Evolutionary conservation across 2,797 vertebrate species (phyloP), one percentile per base, ranked within the genome.

Genomic region (Bradypodion pumilum): DNA sequence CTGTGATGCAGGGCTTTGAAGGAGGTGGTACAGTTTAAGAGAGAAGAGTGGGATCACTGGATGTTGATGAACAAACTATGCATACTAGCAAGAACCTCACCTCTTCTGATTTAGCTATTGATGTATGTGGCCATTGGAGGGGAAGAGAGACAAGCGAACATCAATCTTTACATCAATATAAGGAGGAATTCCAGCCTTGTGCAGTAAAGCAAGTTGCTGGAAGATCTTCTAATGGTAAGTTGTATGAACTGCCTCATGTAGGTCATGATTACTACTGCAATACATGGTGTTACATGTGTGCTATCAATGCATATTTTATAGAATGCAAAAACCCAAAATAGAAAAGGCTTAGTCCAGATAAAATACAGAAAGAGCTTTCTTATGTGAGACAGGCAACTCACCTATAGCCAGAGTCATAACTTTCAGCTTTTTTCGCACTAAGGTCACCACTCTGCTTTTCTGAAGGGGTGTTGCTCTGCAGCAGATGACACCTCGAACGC

Each of bases 321-420:
- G 15, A 73, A 15, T 74, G 29, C 21, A 3, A 32, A 52, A 74
- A 74, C 1, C 68, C 40, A 44, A 21, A 74, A 74, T 29, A 75
- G 10, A 21, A 8, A 59, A 23, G 3, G 19, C 4, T 37, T 8
- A 13, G 29, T 52, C 8, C 72, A 32, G 46, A 73, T 13, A n/a
- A 49, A 23, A 56, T 49, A 75, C 52, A 1, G 74, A 52, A 56
- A 59, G 74, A n/a, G 25, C 7, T 44, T 4, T 4, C 12, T 23
- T 65, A 27, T 7, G 19, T 4, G 12, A 9, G 52, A 32, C 5
- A 21, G 25, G 27, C 29, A 19, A 90, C 96, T 97, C 90, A 99
- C 98, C 98, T 29, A 99, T 93, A 83, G 98, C 98, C 85, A 99
- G 92, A 0, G 98, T 98, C 97, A 98, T 97, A 91, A 98, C 98